Conservation (phyloP, 2,888 invertebrate genomes). For the Troglohyphantes excavatus region DNA sequence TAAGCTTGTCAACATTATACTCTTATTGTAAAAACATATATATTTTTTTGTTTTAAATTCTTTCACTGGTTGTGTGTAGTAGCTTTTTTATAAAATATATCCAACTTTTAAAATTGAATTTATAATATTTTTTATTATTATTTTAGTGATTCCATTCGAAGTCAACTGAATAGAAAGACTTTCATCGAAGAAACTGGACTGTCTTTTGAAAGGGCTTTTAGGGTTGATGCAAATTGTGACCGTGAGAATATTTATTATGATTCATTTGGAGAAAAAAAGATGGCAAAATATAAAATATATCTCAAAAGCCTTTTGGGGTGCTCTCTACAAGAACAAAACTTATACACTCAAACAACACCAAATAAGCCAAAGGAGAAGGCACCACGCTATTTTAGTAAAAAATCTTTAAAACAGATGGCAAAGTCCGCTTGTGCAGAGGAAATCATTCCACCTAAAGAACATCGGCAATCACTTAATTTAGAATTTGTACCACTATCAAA, state of each 20-base stretch:
- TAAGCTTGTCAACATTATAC: too few relatives aligned
- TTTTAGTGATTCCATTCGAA: conserved; percentile 65
- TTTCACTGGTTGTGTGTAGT: background rate
- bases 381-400: conserved; percentile 59
- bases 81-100: too few relatives aligned
- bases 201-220: conserved; percentile 81
- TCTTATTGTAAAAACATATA: too few relatives aligned
- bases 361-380: background rate
- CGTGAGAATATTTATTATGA: conserved; percentile 82
- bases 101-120: too few relatives aligned
- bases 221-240: conserved; percentile 82
- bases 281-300: conserved; percentile 81
- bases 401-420: conserved; percentile 19
- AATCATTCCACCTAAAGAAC: background rate
- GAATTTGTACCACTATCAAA: conserved; percentile 38
- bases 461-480: background rate
- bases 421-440: background rate
- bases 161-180: conserved; percentile 62
- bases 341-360: background rate
- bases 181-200: conserved; percentile 78
- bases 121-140: too few relatives aligned
- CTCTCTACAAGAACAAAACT: background rate
- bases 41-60: too few relatives aligned
- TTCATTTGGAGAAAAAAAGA: conserved; percentile 82
- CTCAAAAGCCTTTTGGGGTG: conserved; percentile 63